Percentiles rank a stretch among this genome's conserved stretches.
Evolutionary conservation across 2,113 vertebrate genomes (phyloP).

Genomic region (Hemiscyllium ocellatum): DNA sequence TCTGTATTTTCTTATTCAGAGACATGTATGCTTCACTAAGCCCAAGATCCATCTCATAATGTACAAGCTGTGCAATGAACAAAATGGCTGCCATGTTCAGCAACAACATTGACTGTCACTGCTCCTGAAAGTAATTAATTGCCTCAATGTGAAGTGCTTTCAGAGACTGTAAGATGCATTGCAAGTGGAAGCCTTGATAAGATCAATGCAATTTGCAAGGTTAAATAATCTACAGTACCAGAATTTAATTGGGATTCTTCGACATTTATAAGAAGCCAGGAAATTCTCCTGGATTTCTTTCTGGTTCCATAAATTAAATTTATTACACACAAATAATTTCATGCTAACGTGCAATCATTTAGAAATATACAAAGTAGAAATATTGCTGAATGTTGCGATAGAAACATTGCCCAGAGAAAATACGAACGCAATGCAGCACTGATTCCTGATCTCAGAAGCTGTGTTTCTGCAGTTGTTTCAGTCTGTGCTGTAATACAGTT

Average conservation of each 20-base stretch:
- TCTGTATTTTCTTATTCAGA: not conserved
- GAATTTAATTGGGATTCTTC: not conserved
- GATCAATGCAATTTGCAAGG: not conserved
- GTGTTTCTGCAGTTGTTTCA: not conserved
- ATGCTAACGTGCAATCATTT: not conserved
- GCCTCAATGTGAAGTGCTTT: not conserved
- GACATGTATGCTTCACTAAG: not conserved
- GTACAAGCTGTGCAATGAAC: not conserved
- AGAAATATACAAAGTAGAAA: not conserved
- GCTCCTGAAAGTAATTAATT: not conserved
- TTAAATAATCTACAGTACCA: not conserved
- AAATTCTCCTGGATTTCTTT: not conserved
- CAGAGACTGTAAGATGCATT: not conserved
- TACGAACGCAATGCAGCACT: not conserved
- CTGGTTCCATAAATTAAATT: not conserved
- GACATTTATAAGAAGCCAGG: not conserved
- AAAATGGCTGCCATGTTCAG: not conserved
- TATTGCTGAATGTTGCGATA: not conserved
- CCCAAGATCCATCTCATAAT: not conserved
- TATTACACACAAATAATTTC: not conserved
- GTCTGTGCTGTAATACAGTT: not conserved
- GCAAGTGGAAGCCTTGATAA: not conserved
- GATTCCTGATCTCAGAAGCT: not conserved
- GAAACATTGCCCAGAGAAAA: not conserved
- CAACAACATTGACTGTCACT: no score